These are phyloP conservation scores for Parnassius glacialis DNA, from an alignment of 2,888 invertebrate genomes.

Conservation along the genomic window DNA sequence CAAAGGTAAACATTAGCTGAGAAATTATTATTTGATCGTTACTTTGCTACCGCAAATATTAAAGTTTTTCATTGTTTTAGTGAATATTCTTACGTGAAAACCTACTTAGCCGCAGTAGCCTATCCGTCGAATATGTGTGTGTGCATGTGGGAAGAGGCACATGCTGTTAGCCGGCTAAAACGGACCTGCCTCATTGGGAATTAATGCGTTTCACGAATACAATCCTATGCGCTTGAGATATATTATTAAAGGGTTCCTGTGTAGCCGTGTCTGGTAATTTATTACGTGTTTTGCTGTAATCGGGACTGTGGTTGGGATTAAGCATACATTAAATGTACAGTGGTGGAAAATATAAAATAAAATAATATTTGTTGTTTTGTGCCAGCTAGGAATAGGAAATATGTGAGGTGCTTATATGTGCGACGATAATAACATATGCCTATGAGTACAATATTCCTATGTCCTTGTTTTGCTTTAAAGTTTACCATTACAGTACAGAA, in stretches of 20 bases:
- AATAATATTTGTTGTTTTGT: too few species aligned
- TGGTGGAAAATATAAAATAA: too few species aligned
- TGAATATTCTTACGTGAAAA: not conserved
- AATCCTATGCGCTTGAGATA: constrained; percentile 28
- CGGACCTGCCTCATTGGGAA: constrained; percentile 31
- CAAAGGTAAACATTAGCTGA: too few species aligned
- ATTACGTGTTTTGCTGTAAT: constrained; percentile 7
- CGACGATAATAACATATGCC: too few species aligned
- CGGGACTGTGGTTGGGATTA: not conserved
- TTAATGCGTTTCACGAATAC: constrained; percentile 32
- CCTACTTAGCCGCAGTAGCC: not conserved
- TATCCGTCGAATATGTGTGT: constrained; percentile 1
- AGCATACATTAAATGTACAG: too few species aligned
- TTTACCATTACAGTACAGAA: too few species aligned
- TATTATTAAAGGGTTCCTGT: constrained; percentile 27
- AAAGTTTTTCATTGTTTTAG: not conserved
- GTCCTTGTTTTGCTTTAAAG: too few species aligned
- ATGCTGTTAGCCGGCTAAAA: constrained; percentile 27
- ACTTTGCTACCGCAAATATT: not conserved
- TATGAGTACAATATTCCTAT: too few species aligned
- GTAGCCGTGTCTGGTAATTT: constrained; percentile 12
- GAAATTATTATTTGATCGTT: not conserved
- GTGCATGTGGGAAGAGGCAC: constrained; percentile 28
- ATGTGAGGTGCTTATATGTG: too few species aligned
- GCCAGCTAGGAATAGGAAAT: too few species aligned